Evolutionary conservation across 2,113 vertebrate species (phyloP), one percentile per base, ranked within the genome.

Genomic region (Eleginops maclovinus): DNA sequence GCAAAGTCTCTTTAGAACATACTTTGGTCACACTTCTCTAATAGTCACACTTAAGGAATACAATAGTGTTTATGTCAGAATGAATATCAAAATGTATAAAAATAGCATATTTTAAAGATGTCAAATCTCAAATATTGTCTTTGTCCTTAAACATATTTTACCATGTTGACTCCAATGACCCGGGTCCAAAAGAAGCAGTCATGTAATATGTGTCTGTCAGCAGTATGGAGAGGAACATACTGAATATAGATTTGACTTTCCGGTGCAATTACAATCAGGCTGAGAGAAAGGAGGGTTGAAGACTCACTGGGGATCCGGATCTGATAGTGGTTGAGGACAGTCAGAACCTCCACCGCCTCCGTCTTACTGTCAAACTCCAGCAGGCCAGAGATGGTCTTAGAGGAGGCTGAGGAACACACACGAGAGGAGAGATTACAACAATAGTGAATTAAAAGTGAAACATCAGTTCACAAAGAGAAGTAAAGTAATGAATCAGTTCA

Each of bases 291-390:
- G 19, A 40, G 31, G 5, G 31, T 8, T 36, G 40, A 54, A 26
- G 31, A 66, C 97, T 97, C 93, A 99, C 98, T 98, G 78, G 97
- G 97, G 88, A 98, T 98, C 95, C 97, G 95, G 89, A 99, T 98
- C 95, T 99, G 97, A 93, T 97, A 97, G 92, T 99, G 97, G 94
- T 99, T 99, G 78, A 99, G 96, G 36, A 98, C 96, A 28, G 98
- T 98, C 16, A 99, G 96, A 62, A 97, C 97, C 94, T 99, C 97
- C 69, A 99, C 97, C 9, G 98, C 98, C 81, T 98, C 96, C 2
- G 97, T 98, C 94, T 99, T 99, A 66, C 96, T 96, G 89, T 99
- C 96, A 94, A 98, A 99, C 84, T 99, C 98, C 89, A 99, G 88
- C 5, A 99, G 87, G 55, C 98, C 98, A 49, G 98, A 99, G 54